Evolutionary conservation across 2,888 invertebrate genomes (phyloP), one percentile per base, ranked within the genome.

Genomic region (Campoletis raptor): DNA sequence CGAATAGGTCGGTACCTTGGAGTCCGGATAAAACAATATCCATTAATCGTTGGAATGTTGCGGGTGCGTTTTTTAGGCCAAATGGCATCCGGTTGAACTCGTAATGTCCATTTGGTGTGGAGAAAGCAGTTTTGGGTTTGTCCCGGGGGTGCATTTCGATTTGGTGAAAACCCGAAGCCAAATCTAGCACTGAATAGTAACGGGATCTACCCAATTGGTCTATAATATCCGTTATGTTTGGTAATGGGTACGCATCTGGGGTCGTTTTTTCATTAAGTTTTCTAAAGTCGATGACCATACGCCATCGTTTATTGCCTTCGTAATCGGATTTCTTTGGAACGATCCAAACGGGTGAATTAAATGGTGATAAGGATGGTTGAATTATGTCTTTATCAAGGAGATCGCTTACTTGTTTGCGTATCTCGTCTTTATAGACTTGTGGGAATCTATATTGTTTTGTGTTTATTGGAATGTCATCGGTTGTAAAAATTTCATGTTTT

Each of bases 131-230:
- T 30, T 30, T 30, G 30, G 30, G 30, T 30, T 30, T 30, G 30
- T 30, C 30, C 30, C 30, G 30, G 30, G 30, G 30, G 30, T 30
- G 30, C 30, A 30, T 30, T 30, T 30, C 30, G 30, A 30, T 30
- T 30, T 30, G 30, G 30, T 30, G 30, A 30, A 30, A 30, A 1
- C 30, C 30, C 3, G 30, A 30, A 30, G 30, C 30, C 30, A 30
- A 30, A 30, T 30, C 30, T 30, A 30, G 30, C 30, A 30, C 30
- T 30, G 30, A 30, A 30, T 30, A 30, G 3, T 30, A 30, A 30
- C 30, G 30, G 30, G 30, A 30, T 30, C 30, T 30, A 30, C 30
- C 30, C 57, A 91, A 74, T 78, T 91, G 88, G 37, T 88, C 89
- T 10, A 89, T 64, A 64, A 90, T 85, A 45, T 88, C 87, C 3